phyloP scores from a whole-genome alignment of 1,140 invertebrate species.

The Asbolus verrucosus region DNA sequence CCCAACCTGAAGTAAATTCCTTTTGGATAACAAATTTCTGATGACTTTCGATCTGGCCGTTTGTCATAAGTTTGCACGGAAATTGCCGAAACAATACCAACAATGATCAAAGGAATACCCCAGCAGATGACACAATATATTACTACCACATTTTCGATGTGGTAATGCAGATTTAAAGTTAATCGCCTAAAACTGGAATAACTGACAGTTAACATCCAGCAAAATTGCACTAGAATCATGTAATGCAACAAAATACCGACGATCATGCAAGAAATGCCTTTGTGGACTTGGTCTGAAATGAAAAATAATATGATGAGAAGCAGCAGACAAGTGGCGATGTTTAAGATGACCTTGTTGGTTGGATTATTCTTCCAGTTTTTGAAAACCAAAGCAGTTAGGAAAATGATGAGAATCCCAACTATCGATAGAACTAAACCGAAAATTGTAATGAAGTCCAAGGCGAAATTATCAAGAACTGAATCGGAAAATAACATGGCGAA shows the following conservation, averaged over 20 bases:
- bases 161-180: background rate
- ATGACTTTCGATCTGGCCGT: background rate
- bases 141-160: background rate
- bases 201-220: background rate
- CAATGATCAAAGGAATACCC: background rate
- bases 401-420: background rate
- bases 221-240: background rate
- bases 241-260: constrained; percentile 14
- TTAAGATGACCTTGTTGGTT: background rate
- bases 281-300: background rate
- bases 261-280: background rate
- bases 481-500: constrained; percentile 21
- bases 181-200: background rate
- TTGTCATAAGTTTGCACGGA: constrained; percentile 5
- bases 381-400: background rate
- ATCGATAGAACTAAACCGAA: constrained; percentile 1
- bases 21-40: constrained; percentile 25
- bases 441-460: constrained; percentile 6
- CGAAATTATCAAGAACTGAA: constrained; percentile 1
- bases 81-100: background rate
- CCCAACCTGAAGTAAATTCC: background rate
- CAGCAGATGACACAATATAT: background rate
- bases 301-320: constrained; percentile 6
- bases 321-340: constrained; percentile 5
- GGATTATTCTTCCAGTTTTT: background rate